Evolutionary conservation across 1,140 invertebrate genomes (phyloP).

Genomic region (Formica selysi): DNA sequence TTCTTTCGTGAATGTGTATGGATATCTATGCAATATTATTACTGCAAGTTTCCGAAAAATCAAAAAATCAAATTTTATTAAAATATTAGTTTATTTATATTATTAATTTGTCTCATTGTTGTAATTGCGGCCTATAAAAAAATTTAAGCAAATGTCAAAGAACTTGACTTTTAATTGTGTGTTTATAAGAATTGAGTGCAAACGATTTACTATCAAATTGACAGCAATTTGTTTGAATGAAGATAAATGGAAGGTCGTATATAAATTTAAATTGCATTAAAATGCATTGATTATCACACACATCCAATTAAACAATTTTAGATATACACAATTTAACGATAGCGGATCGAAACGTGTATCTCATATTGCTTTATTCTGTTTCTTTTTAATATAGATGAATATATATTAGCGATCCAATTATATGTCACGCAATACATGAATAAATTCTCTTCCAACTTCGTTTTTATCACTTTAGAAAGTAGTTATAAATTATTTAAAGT

Average conservation of each 20-base stretch:
- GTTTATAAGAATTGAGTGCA: constrained; percentile 6
- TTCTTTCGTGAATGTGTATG: neutral
- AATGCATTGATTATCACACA: too few relatives aligned
- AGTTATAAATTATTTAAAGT: constrained; percentile 44
- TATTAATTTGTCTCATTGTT: neutral
- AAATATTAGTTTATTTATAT: constrained; percentile 16
- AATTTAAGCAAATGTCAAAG: constrained; percentile 1
- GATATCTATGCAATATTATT: constrained; percentile 35
- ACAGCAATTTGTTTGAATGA: neutral
- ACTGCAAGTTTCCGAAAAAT: neutral
- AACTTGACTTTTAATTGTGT: constrained; percentile 26
- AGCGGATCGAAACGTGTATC: neutral
- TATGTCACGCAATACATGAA: neutral
- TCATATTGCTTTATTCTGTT: neutral
- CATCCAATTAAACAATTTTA: constrained; percentile 17
- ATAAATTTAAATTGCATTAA: neutral
- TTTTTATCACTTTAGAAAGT: constrained; percentile 17
- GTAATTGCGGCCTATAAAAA: constrained; percentile 39
- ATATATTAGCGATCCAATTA: constrained; percentile 6
- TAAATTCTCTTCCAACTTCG: neutral
- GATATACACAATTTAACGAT: neutral
- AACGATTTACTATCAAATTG: constrained; percentile 21
- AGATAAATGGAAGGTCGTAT: neutral
- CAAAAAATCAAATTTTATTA: neutral
- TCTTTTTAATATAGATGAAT: constrained; percentile 11